phyloP scores from a whole-genome alignment of 1,140 invertebrate species.

The Zaprionus tsacasi region DNA sequence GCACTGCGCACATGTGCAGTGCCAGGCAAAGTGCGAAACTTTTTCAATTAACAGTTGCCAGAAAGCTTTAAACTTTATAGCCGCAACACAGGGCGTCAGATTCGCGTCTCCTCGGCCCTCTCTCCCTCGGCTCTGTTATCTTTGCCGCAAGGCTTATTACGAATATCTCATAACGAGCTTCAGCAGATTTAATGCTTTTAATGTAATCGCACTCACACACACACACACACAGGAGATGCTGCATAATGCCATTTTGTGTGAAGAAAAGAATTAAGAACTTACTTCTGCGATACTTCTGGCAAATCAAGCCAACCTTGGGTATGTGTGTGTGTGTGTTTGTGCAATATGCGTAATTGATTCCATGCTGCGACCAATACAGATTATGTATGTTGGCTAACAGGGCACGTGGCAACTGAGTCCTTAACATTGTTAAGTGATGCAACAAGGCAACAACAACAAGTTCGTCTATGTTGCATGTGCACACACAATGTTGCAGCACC shows the following conservation, averaged over 20 bases:
- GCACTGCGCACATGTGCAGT: conserved; percentile 63
- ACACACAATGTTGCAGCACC: conserved; percentile 2
- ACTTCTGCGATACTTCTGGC: conserved; percentile 34
- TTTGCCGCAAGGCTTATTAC: conserved; percentile 58
- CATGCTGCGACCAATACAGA: conserved; percentile 5
- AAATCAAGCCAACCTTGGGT: conserved; percentile 1
- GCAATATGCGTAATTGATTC: conserved; percentile 43
- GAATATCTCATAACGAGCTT: conserved; percentile 62
- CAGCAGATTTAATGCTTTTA: conserved; percentile 66
- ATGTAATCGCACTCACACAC: conserved; percentile 37
- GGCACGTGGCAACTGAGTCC: conserved; percentile 34
- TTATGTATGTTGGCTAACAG: conserved; percentile 29
- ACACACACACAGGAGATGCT: conserved; percentile 21
- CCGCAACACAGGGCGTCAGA: conserved; percentile 12
- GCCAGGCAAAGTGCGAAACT: conserved; percentile 62
- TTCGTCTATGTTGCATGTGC: neutral
- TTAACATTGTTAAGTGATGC: conserved; percentile 35
- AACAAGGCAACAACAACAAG: conserved; percentile 11
- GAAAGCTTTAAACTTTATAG: conserved; percentile 61
- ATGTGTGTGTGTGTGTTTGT: conserved; percentile 15
- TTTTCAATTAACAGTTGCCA: conserved; percentile 82
- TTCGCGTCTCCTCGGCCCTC: neutral
- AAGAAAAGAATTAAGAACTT: conserved; percentile 63
- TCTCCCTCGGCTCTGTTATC: conserved; percentile 16
- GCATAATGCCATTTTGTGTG: conserved; percentile 70